A percentile compares a stretch with the other conserved stretches of the same genome.
Conservation (phyloP, 2,888 invertebrate species). For the Phengaris arion region DNA sequence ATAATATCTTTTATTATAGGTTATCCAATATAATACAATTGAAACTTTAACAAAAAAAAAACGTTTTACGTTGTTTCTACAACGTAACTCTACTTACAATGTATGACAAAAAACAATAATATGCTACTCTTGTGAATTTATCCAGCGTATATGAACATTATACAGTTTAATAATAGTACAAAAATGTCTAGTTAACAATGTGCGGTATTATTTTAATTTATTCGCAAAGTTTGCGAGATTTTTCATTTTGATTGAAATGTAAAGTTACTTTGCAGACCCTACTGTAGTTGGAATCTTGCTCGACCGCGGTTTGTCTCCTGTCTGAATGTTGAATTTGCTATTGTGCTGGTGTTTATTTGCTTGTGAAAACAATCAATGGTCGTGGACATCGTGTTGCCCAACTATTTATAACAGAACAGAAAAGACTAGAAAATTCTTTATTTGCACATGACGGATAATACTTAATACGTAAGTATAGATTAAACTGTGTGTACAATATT, state of each 20-base stretch:
- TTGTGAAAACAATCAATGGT: conserved; percentile 18
- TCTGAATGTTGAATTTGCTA: conserved; percentile 43
- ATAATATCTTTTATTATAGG: no score
- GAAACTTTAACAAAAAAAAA: no score
- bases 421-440: neutral
- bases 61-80: no score
- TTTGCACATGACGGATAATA: neutral
- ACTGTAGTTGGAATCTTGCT: conserved; percentile 31
- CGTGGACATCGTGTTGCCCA: neutral
- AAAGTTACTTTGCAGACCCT: conserved; percentile 35
- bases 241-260: neutral
- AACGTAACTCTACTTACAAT: no score
- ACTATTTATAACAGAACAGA: neutral
- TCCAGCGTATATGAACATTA: no score
- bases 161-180: no score
- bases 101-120: no score
- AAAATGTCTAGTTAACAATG: no score
- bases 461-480: no score
- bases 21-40: no score
- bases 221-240: neutral
- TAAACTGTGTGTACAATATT: no score
- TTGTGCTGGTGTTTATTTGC: conserved; percentile 39
- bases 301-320: conserved; percentile 42
- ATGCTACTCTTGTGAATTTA: no score
- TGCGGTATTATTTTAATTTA: neutral